Evolutionary conservation across 2,888 invertebrate genomes (phyloP), one percentile per base, ranked within the genome.

Genomic region (Zootermopsis nevadensis): DNA sequence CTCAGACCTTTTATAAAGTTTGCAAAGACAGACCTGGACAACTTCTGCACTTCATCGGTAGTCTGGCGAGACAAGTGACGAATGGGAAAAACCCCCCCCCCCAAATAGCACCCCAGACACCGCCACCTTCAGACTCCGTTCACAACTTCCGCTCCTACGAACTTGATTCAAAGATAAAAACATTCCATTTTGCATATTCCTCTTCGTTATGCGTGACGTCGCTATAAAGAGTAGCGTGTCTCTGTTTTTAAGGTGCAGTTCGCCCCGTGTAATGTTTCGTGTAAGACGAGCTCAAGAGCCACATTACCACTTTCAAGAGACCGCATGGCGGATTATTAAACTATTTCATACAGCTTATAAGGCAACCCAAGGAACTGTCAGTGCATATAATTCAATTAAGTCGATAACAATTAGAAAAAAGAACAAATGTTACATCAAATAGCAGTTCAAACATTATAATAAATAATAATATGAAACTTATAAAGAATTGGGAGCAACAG

Each of bases 1-100:
- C 69, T 33, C 33, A 69, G 31, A 33, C 33, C 31, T 33, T 69
- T 33, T 69, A 33, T 69, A 69, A 69, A 69, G 69, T 69, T 69
- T 31, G 33, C 30, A 15, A n/a, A n/a, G n/a, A n/a, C 66, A 24
- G 66, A 66, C 12, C 24, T 66, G 66, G 66, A 66, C 66, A 66
- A 33, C 22, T 69, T 24, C 24, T 67, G 67, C 67, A 67, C 67
- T 69, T 69, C 12, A 24, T 15, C 69, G 19, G 19, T 33, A 7
- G 22, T n/a, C 33, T 22, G 7, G 69, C 22, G 33, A 69, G 69
- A 69, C 69, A 30, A 0, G 15, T 19, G 33, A 69, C 69, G 33
- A 33, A 33, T 33, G 69, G 48, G 19, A 15, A 12, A 3, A 48
- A 48, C 12, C 48, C 38, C 48, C 48, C 19, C 19, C 19, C 19